A percentile compares a stretch with the other conserved stretches of the same genome.
These are phyloP conservation scores for Hylia prasina DNA, from an alignment of 2,113 vertebrate genomes.

Conservation along the genomic window DNA sequence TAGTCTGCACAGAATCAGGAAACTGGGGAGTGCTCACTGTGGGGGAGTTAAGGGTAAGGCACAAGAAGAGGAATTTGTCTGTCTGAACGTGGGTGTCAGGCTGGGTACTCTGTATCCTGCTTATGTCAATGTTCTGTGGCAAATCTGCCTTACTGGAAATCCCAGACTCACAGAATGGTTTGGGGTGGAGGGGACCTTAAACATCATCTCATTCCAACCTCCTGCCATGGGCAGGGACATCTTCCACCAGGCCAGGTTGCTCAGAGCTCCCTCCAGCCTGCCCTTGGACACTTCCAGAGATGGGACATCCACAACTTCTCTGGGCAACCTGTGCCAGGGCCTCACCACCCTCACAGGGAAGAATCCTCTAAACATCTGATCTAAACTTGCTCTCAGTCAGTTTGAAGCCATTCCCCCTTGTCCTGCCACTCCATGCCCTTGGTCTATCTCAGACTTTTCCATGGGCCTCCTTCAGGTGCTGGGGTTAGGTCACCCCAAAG, in stretches of 20 bases:
- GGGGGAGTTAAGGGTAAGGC: neutral
- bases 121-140: neutral
- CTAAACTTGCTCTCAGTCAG: neutral
- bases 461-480: neutral
- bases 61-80: neutral
- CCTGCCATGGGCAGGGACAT: neutral
- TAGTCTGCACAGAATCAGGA: neutral
- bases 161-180: neutral
- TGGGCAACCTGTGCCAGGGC: fast-evolving
- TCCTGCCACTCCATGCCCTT: neutral
- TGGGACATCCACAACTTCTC: neutral
- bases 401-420: neutral
- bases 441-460: neutral
- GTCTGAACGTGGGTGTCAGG: fast-evolving
- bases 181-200: neutral
- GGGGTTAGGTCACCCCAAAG: neutral
- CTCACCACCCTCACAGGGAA: neutral
- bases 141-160: neutral
- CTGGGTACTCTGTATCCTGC: neutral
- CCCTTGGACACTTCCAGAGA: neutral
- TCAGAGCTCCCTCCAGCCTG: neutral
- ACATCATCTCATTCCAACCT: neutral
- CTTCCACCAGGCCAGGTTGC: neutral
- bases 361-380: neutral
- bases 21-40: too few relatives aligned